Evolutionary conservation across 2,888 invertebrate species (phyloP), one percentile per base, ranked within the genome.

Genomic region (Dicyrtoma fusca): DNA sequence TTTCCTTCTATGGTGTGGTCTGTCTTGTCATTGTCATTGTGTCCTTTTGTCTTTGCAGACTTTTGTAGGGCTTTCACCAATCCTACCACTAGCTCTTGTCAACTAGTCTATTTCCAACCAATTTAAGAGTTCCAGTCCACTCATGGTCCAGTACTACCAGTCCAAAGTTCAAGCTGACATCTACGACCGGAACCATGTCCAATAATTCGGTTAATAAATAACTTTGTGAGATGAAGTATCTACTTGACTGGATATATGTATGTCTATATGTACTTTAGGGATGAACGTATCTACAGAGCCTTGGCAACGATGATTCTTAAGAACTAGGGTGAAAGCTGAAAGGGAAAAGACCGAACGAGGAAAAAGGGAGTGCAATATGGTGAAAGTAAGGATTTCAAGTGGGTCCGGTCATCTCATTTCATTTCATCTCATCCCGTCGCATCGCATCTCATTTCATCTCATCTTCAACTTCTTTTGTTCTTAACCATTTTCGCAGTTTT

Each of bases 171-270:
- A 5, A 73, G 66, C 74, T 76, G 76, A 76, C 74, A 74, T 74
- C 72, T 71, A 76, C 64, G 76, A 73, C 76, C 76, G 76, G 74
- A 76, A 76, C 76, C 69, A 61, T 65, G 51, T 71, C 71, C 73
- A 73, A 73, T 76, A 74, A 73, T 76, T 76, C 76, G 69, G 49
- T 69, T 61, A 55, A 65, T 65, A 65, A 71, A 55, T 69, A 74
- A 70, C 68, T 65, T 68, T 62, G 61, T 70, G 45, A 74, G 72
- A 76, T 73, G 66, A 73, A 73, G 57, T 71, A 26, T 25, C 61
- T 10, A 23, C 8, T 26, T 47, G 63, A 34, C 4, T 34, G 8
- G 34, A 34, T 34, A 34, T 34, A 34, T 34, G 34, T 8, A 34
- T 34, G 34, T 8, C 3, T 34, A 8, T 34, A 8, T 34, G 34